Base-by-base conservation (phyloP, 1,140 invertebrate genomes). In the Spodoptera frugiperda region DNA sequence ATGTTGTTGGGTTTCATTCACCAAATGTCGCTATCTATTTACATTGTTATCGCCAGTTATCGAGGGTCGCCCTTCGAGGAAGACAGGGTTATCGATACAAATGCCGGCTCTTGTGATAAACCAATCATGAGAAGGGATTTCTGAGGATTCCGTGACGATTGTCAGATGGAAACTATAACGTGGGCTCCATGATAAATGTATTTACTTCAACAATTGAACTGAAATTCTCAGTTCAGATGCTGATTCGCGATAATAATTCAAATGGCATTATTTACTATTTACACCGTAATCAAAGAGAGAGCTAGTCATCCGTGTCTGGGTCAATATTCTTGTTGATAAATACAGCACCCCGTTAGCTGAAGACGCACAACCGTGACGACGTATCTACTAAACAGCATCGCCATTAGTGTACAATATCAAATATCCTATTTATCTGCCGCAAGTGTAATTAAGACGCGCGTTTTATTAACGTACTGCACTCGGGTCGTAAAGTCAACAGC, bases 51-150 rank as follows among this genome's bases (percentile, higher is more conserved):
- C 76, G 44, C 11, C 25, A 8, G 70, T 79, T 80, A 80, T 80
- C 78, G 39, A 51, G 78, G 79, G 79, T 81, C 76, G 76, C 55
- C 78, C 76, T 81, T 81, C 76, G 65, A 67, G 72, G 79, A 81
- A 81, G 73, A 17, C 46, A 21, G 76, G 79, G 79, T 80, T 80
- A 80, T 80, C 79, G 68, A 48, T 53, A 54, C 55, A 44, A 67
- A 44, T 49, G 19, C 44, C 63, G 63, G 48, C 55, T 59, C 33
- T 51, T n/a, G 39, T 46, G 71, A 73, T 73, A 73, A 73, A 73
- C 55, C 51, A 73, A 73, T 73, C 71, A 73, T 73, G 71, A 51
- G 55, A 61, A 73, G 71, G 71, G 71, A 73, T 73, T 73, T 73
- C 55, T 73, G 55, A 68, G 49, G 54, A 73, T 73, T 59, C 44